Base-by-base conservation (phyloP, 2,888 invertebrate species). In the Antheraea yamamai region DNA sequence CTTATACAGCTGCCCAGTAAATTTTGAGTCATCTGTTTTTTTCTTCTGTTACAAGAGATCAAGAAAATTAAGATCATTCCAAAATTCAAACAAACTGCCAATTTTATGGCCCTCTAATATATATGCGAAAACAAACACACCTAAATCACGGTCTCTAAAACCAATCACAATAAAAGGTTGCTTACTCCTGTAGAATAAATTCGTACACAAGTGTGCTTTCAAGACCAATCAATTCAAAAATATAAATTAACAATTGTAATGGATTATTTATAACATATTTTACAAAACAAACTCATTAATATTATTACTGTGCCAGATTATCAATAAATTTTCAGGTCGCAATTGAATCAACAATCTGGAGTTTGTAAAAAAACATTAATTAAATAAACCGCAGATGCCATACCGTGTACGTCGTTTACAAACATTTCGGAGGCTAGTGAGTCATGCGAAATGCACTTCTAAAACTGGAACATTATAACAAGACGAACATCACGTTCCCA, bases 401-500 rank as follows among this genome's bases (percentile, higher is more conserved):
- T 16, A 66, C 64, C 30, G 64, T 66, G 10, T 66, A 4, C 30
- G 0, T 66, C 64, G 64, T 16, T 66, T 66, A 66, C 16, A 66
- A 30, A 66, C 30, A 30, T 66, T 30, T 66, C 64, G 1, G 30
- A 66, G 16, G 64, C 16, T 26, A 16, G 64, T 66, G 64, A 66
- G 64, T 66, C 64, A 66, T 66, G 64, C 64, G 20, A 66, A 66
- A 66, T 85, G 84, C 83, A 83, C 81, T 81, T 78, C 83, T 83
- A 84, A 84, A 86, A 85, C 85, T 85, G 84, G 84, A 83, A 80
- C 82, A 80, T 78, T 80, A 80, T 80, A 83, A 83, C 82, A 66
- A 66, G 64, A 16, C 64, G 77, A 78, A 80, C 81, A 79, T 81
- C 82, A 80, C 81, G 83, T 82, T 84, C 84, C 82, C 84, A 84